Evolutionary conservation across 2,113 vertebrate genomes (phyloP).

Genomic region (Syngnathoides biaculeatus): DNA sequence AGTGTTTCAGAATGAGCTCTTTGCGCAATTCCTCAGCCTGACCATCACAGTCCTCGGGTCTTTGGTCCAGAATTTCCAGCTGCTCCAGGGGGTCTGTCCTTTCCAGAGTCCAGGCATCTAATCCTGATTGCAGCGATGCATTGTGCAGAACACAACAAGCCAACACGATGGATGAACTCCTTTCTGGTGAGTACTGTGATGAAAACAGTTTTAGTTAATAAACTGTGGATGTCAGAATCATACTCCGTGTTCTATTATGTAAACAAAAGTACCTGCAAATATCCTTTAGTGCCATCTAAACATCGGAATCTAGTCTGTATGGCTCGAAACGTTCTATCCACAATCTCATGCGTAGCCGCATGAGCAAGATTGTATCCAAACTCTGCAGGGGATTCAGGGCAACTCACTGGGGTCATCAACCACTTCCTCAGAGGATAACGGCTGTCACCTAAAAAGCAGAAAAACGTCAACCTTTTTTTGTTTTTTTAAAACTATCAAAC

Average conservation of each 20-base stretch:
- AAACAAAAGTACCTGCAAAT: conserved; percentile 68
- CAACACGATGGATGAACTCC: conserved; percentile 88
- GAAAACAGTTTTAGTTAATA: background rate
- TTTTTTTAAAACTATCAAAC: accelerated
- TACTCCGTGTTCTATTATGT: background rate
- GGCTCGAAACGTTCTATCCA: conserved; percentile 84
- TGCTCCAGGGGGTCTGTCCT: conserved; percentile 76
- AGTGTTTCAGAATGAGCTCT: conserved; percentile 84
- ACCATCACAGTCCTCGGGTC: conserved; percentile 80
- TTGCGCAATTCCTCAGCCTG: conserved; percentile 81
- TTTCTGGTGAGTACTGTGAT: conserved; percentile 88
- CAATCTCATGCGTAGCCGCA: conserved; percentile 82
- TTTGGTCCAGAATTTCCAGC: conserved; percentile 75
- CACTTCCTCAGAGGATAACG: conserved; percentile 83
- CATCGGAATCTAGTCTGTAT: conserved; percentile 89
- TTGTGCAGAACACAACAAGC: conserved; percentile 97
- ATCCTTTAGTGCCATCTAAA: conserved; percentile 88
- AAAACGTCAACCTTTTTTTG: background rate
- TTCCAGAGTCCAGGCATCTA: conserved; percentile 86
- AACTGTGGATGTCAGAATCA: background rate
- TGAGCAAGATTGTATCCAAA: conserved; percentile 89
- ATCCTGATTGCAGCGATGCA: conserved; percentile 85
- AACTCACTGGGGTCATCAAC: conserved; percentile 88
- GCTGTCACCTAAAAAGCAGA: conserved; percentile 76
- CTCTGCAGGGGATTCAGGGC: conserved; percentile 81